Base-by-base conservation (phyloP, 2,888 invertebrate species). In the Trichopoda pennipes region DNA sequence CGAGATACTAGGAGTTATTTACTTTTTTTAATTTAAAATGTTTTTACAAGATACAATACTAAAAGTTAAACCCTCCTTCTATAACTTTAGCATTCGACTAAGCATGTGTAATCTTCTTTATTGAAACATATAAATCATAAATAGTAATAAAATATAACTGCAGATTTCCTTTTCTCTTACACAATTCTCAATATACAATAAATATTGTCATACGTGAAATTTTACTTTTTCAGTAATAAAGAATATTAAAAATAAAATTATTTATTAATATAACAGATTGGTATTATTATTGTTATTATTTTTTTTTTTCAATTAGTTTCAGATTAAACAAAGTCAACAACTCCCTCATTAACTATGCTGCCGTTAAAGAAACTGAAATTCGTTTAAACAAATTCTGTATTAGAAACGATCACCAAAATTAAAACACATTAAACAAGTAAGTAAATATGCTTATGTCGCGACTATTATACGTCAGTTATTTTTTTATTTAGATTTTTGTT, bases 341-440 rank as follows among this genome's bases (percentile, higher is more conserved):
- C n/a, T n/a, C 58, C 19, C 28, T 49, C 19, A 49, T 49, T 74
- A 66, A 74, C 32, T 55, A 80, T 80, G 79, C 79, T 49, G 73
- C 61, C 73, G 49, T 63, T 63, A 23, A 80, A 74, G 60, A 44
- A 69, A 28, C 55, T 49, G 3, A 63, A 68, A 51, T 66, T 55
- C 17, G 38, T 60, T 68, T 69, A 55, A 61, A 53, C 16, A n/a
- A 60, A 49, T 42, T 61, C 32, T 49, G 8, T 42, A 32, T 12
- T 64, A 23, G 23, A 49, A 70, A 19, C 49, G 21, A 21, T 12
- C n/a, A 3, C 12, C 0, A 16, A 44, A 42, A 19, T 44, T 49
- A 14, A 58, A 16, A 42, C 38, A 19, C 12, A 10, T 21, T 21
- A 19, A 47, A 23, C 53, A 63, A 51, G 77, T 77, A 56, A 70